Evolutionary conservation across 2,113 vertebrate species (phyloP).

Genomic region (Phylloscopus trochilus): DNA sequence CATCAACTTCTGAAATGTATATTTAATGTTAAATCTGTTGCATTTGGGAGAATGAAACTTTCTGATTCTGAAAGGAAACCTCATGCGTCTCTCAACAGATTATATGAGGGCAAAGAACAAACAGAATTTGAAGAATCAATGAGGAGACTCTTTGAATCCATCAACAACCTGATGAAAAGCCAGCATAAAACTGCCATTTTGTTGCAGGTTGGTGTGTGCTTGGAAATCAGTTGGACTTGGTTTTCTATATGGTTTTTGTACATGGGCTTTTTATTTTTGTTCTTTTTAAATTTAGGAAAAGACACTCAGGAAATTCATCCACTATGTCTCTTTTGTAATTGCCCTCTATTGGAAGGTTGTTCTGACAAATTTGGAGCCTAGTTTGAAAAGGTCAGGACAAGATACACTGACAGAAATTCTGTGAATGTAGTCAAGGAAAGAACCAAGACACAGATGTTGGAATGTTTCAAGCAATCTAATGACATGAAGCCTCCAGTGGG

Average conservation of each 20-base stretch:
- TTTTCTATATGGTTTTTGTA: neutral
- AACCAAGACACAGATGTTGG: neutral
- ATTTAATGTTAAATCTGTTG: neutral
- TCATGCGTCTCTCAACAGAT: slow-evolving; percentile 66
- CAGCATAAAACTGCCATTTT: slow-evolving; percentile 86
- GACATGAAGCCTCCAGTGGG: neutral
- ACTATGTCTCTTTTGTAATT: neutral
- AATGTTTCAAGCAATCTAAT: neutral
- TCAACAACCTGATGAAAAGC: slow-evolving; percentile 94
- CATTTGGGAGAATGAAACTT: neutral
- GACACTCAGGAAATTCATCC: neutral
- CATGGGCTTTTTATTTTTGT: neutral
- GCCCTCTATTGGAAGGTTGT: neutral
- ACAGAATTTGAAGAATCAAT: slow-evolving; percentile 94
- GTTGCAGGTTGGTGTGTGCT: slow-evolving; percentile 80
- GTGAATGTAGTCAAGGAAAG: neutral
- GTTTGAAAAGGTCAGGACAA: neutral
- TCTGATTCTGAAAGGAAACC: neutral
- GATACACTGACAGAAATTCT: neutral
- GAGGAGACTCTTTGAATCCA: slow-evolving; percentile 93
- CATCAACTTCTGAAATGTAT: neutral
- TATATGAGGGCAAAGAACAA: slow-evolving; percentile 97
- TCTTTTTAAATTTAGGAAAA: neutral
- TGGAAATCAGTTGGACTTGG: neutral
- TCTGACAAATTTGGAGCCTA: neutral